Evolutionary conservation across 1,140 invertebrate species (phyloP).

Genomic region (Papilio aristodemus): DNA sequence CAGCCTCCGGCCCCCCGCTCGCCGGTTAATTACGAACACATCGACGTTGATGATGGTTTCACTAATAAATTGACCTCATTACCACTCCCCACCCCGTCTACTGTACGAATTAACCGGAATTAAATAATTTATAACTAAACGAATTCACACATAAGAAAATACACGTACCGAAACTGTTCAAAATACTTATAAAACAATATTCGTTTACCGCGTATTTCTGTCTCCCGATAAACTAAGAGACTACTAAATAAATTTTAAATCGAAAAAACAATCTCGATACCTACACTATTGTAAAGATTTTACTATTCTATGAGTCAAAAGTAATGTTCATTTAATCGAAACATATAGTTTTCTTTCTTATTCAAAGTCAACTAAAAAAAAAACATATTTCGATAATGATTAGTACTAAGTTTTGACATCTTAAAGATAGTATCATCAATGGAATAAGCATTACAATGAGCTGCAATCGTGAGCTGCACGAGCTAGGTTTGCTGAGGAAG

Average conservation of each 20-base stretch:
- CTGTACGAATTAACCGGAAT: conserved; percentile 20
- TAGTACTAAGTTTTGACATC: background rate
- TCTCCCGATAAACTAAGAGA: no score
- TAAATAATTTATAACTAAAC: conserved; percentile 3
- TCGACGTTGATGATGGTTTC: conserved; percentile 58
- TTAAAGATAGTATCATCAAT: background rate
- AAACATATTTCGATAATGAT: background rate
- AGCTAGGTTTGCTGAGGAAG: conserved; percentile 57
- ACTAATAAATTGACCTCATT: conserved; percentile 36
- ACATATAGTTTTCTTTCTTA: no score
- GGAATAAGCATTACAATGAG: background rate
- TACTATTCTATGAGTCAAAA: no score
- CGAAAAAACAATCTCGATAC: no score
- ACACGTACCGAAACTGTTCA: no score
- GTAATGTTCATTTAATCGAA: background rate
- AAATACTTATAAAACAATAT: no score
- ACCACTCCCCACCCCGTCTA: background rate
- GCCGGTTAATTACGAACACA: conserved; percentile 71
- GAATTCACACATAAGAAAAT: background rate
- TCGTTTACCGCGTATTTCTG: no score
- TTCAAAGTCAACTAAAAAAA: no score
- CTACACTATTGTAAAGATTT: no score
- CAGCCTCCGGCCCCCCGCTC: conserved; percentile 30
- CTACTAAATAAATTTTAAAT: no score
- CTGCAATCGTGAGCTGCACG: conserved; percentile 37